These are phyloP conservation scores for Drosophila merina DNA, from an alignment of 2,888 invertebrate genomes.

Conservation along the genomic window DNA sequence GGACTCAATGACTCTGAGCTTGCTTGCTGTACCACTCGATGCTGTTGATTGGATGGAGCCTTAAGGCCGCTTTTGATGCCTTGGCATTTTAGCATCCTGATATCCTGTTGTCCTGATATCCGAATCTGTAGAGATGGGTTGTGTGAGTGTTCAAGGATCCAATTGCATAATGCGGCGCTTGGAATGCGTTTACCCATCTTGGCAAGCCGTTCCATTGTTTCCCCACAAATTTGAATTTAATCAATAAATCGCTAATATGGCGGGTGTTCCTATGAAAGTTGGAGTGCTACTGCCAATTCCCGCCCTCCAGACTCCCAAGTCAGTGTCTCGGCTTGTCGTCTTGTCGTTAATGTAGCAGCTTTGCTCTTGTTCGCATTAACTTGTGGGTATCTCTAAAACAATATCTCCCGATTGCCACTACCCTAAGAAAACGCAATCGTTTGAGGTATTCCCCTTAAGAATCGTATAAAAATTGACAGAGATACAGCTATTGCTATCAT, in stretches of 20 bases:
- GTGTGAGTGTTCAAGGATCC: slow-evolving; percentile 34
- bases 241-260: slow-evolving; percentile 72
- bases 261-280: slow-evolving; percentile 32
- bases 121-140: slow-evolving; percentile 7
- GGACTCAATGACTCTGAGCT: slow-evolving; percentile 8
- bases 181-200: slow-evolving; percentile 31
- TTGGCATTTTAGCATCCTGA: neutral
- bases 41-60: slow-evolving; percentile 21
- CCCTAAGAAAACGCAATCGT: too few relatives aligned
- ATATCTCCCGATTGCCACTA: neutral
- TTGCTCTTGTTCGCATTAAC: slow-evolving; percentile 67
- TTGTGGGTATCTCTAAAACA: slow-evolving; percentile 60
- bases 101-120: slow-evolving; percentile 27
- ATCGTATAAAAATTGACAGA: too few relatives aligned
- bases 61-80: slow-evolving; percentile 19
- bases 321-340: slow-evolving; percentile 17
- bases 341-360: slow-evolving; percentile 18
- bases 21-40: slow-evolving; percentile 30
- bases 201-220: slow-evolving; percentile 29
- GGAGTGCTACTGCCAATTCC: neutral
- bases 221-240: slow-evolving; percentile 62
- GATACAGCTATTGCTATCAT: too few relatives aligned
- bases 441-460: too few relatives aligned
- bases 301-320: slow-evolving; percentile 22
- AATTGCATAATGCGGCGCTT: slow-evolving; percentile 63